Base-by-base conservation (phyloP, 2,888 invertebrate species). In the Brachypalpus laphriformis region DNA sequence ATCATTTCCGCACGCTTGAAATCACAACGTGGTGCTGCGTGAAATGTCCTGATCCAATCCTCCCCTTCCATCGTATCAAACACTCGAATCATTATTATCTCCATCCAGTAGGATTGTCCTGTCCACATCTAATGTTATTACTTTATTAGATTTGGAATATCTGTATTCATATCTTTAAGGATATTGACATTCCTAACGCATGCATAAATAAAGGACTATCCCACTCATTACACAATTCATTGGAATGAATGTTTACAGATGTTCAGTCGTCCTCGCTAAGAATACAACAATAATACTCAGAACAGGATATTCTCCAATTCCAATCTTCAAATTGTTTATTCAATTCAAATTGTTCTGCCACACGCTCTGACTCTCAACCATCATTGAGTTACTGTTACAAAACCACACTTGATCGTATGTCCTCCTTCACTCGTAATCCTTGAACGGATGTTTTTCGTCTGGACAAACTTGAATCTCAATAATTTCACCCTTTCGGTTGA, bases 131-230 rank as follows among this genome's bases (percentile, higher is more conserved):
- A 22, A 4, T 40, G 22, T 14, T 59, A 59, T 40, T 59, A 59
- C 59, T 37, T 22, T 59, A 59, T 59, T 59, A 59, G 40, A 59
- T 22, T 40, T 7, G 40, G 40, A 59, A 59, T 40, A 42, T 20
- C 16, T 31, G 54, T 16, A 61, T 45, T 25, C 28, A 31, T 63
- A 63, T 63, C 40, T 22, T 45, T 6, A 37, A 34, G 34, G 34
- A 37, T 22, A 45, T 63, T 45, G 28, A 28, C 63, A 63, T 47
- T 59, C 40, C 14, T 5, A 40, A 9, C 16, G 18, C 63, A 57
- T 20, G 34, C 28, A 9, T 20, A 18, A 8, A 20, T 20, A 20
- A 8, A 18, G 22, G 14, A 6, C n/a, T 9, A 1, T n/a, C 47
- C 49, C 11, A 22, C 1, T 51, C 16, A 51, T 51, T 25, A 18